Percentiles rank a stretch among this genome's conserved stretches.
These are phyloP conservation scores for Hylia prasina DNA, from an alignment of 2,113 vertebrate species.

Conservation along the genomic window DNA sequence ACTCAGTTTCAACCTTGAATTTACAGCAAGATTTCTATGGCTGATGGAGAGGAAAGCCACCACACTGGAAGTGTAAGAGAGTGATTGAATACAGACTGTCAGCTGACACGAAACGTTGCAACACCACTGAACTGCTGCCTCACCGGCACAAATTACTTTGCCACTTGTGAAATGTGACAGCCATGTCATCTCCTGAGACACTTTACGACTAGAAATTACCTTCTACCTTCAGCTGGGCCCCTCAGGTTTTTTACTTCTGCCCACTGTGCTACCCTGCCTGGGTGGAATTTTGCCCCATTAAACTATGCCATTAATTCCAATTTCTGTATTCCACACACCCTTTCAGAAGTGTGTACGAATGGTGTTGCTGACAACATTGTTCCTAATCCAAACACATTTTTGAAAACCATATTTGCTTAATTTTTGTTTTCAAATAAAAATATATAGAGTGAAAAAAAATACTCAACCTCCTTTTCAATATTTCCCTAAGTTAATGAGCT, in stretches of 20 bases:
- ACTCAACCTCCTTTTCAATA: constrained; percentile 33
- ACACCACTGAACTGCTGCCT: neutral
- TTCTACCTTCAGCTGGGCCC: neutral
- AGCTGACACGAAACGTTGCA: neutral
- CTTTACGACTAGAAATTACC: neutral
- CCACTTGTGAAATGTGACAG: neutral
- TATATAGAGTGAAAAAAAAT: constrained; percentile 39
- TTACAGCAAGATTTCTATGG: neutral
- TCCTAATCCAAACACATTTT: constrained; percentile 19
- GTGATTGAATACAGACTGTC: neutral
- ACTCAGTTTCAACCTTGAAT: neutral
- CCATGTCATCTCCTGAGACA: neutral
- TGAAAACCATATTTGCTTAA: constrained; percentile 36
- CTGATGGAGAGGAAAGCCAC: neutral
- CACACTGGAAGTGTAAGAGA: neutral
- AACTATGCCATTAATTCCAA: neutral
- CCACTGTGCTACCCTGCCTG: rapidly evolving
- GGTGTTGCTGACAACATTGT: neutral
- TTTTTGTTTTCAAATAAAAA: constrained; percentile 34
- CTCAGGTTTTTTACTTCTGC: neutral
- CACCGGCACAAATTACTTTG: neutral
- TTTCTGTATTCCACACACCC: neutral
- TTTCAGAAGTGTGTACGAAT: neutral
- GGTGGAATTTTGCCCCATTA: neutral
- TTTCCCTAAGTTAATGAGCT: constrained; percentile 46